Evolutionary conservation across 1,140 invertebrate species (phyloP), one percentile per base, ranked within the genome.

Genomic region (Drosophila lowei): DNA sequence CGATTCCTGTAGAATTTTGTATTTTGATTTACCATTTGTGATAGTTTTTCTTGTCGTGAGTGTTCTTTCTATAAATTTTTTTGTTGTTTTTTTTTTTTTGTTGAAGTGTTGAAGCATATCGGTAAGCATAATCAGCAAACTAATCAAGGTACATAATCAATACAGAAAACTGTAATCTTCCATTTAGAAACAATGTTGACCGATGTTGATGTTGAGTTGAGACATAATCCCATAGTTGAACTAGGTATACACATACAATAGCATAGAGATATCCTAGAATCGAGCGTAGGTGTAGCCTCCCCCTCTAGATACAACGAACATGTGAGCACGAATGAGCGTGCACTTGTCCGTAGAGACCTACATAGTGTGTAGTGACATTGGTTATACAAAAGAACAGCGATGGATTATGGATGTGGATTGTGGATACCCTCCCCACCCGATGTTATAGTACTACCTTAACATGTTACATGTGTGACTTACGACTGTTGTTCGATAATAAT

Each of bases 401-500:
- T 38, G 18, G 44, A 58, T 68, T 49, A 13, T 43, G 53, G 46
- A 49, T 64, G 53, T 63, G 53, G 41, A 68, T 15, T 64, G 53
- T 63, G 53, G 41, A 68, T 21, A 72, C 70, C 70, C 70, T 79
- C 77, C 80, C 79, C 70, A 84, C 77, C 80, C 79, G 77, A 64
- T 84, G 80, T 84, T 85, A 85, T 65, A 62, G 50, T 72, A 52
- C 9, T 78, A 81, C 76, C 73, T 73, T 77, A 77, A 67, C 54
- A 16, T 72, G 62, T 83, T 83, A 83, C 57, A 67, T 66, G 54
- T 77, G 54, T 77, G 54, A 85, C 67, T 86, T 85, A 85, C 34
- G 81, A 85, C 81, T 85, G 81, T 85, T 85, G 77, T 86, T 86
- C 65, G 61, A 80, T 77, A 77, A 63, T 79, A 78, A 63, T 77